Conservation (phyloP, 2,888 invertebrate genomes). For the Lasioglossum villosulum region DNA sequence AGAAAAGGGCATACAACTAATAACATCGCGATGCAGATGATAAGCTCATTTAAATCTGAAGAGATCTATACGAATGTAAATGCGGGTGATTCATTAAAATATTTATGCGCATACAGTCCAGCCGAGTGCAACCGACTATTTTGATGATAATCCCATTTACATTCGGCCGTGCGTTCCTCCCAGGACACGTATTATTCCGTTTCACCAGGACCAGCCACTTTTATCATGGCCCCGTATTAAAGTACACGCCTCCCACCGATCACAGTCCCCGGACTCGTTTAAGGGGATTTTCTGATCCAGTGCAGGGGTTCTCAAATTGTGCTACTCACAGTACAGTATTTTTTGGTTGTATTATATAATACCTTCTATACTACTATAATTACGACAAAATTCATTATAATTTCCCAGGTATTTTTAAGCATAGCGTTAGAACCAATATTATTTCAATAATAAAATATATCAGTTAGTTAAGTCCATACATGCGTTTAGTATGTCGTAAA, state of each 20-base stretch:
- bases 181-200: neutral
- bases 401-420: too few species aligned
- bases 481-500: too few species aligned
- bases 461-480: too few species aligned
- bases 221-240: neutral
- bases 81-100: conserved; percentile 7
- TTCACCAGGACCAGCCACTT: neutral
- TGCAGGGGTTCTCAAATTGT: neutral
- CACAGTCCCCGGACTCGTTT: neutral
- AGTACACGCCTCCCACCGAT: neutral
- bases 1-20: conserved; percentile 21
- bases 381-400: too few species aligned
- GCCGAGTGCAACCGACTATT: conserved; percentile 20
- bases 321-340: too few species aligned
- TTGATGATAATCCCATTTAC: conserved; percentile 27
- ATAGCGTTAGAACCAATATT: too few species aligned
- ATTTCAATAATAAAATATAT: too few species aligned
- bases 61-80: conserved; percentile 32
- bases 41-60: conserved; percentile 35
- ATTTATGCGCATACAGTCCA: conserved; percentile 19
- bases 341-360: too few species aligned
- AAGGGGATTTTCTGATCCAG: neutral
- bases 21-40: conserved; percentile 21
- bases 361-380: neutral
- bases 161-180: neutral